Evolutionary conservation across 1,140 invertebrate species (phyloP).

Genomic region (Cecropterus lyciades): DNA sequence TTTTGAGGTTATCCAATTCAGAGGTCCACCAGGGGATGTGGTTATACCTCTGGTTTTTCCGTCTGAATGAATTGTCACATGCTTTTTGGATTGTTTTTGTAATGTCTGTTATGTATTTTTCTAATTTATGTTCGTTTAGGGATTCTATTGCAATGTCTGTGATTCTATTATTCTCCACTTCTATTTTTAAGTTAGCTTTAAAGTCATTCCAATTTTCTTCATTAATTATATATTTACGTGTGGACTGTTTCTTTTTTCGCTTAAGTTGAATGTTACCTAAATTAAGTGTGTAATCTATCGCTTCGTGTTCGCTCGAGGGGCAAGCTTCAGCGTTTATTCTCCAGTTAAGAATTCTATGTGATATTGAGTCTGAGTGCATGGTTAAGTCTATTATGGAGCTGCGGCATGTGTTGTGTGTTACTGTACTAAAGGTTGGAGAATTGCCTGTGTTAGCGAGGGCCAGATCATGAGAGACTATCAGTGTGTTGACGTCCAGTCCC

Average conservation of each 20-base stretch:
- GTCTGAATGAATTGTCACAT: not conserved
- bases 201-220: not conserved
- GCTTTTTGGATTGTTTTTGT: not conserved
- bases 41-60: not conserved
- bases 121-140: not conserved
- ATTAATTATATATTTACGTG: not conserved
- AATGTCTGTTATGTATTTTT: not conserved
- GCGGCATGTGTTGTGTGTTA: not conserved
- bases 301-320: slow-evolving; percentile 2
- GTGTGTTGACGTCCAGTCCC: not conserved
- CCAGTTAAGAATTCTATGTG: not conserved
- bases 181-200: not conserved
- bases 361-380: not conserved
- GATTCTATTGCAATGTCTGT: not conserved
- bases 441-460: not conserved
- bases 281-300: not conserved
- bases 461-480: not conserved
- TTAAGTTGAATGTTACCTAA: not conserved
- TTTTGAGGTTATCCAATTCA: not conserved
- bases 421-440: not conserved
- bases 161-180: no score
- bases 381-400: slow-evolving; percentile 7
- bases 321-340: no score
- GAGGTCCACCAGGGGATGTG: slow-evolving; percentile 6
- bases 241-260: slow-evolving; percentile 1